A percentile compares a stretch with the other conserved stretches of the same genome.
These are phyloP conservation scores for Thereva unica DNA, from an alignment of 2,888 invertebrate genomes.

Conservation along the genomic window DNA sequence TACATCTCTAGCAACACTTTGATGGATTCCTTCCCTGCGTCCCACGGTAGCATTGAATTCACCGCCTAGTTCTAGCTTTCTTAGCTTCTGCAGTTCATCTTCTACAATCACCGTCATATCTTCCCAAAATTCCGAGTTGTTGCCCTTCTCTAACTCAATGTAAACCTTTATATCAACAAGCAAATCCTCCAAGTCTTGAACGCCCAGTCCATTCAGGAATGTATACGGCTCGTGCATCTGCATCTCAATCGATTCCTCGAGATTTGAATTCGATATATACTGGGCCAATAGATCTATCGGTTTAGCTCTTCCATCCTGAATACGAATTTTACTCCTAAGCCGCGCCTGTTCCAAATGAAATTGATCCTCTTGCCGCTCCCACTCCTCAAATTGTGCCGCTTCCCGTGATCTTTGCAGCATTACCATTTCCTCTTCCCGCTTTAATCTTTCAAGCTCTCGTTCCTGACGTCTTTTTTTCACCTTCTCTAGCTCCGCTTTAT, in stretches of 20 bases:
- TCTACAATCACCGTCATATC: slow-evolving; percentile 94
- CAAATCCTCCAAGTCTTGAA: slow-evolving; percentile 92
- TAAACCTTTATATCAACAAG: slow-evolving; percentile 95
- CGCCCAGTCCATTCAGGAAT: slow-evolving; percentile 86
- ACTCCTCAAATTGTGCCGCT: slow-evolving; percentile 88
- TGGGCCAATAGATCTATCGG: slow-evolving; percentile 97
- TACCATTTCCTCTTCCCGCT: slow-evolving; percentile 80
- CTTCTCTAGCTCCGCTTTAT: slow-evolving; percentile 89
- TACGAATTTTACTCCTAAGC: slow-evolving; percentile 89
- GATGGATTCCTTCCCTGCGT: slow-evolving; percentile 73
- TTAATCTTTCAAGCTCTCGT: slow-evolving; percentile 82
- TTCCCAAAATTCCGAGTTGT: slow-evolving; percentile 90
- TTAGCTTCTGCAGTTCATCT: slow-evolving; percentile 87
- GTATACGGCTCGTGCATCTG: slow-evolving; percentile 99
- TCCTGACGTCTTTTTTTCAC: slow-evolving; percentile 89
- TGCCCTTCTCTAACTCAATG: slow-evolving; percentile 86
- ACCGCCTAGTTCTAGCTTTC: slow-evolving; percentile 68
- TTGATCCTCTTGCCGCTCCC: slow-evolving; percentile 95
- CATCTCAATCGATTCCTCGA: slow-evolving; percentile 93
- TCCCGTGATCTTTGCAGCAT: slow-evolving; percentile 86
- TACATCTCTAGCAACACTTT: slow-evolving; percentile 89
- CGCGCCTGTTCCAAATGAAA: slow-evolving; percentile 97
- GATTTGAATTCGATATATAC: slow-evolving; percentile 89
- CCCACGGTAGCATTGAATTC: slow-evolving; percentile 64
- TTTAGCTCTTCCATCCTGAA: slow-evolving; percentile 95